A percentile compares a stretch with the other conserved stretches of the same genome.
These are phyloP conservation scores for Cardinalis cardinalis DNA, from an alignment of 2,113 vertebrate species.

Conservation along the genomic window DNA sequence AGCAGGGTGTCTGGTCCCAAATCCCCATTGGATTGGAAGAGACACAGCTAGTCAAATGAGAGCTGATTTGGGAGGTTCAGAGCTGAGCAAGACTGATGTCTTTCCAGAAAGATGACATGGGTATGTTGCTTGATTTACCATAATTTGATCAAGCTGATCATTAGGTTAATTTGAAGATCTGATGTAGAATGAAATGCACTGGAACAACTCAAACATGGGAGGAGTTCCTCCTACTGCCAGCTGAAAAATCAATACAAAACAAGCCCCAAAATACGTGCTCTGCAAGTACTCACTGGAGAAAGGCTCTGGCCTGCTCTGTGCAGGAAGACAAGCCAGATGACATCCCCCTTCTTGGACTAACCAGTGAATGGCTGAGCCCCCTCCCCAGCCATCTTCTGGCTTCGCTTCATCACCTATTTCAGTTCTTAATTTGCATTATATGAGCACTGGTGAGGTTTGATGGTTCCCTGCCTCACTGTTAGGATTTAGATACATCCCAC, in stretches of 20 bases:
- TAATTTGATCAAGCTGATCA: constrained; percentile 45
- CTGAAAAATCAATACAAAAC: neutral
- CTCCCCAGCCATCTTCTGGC: neutral
- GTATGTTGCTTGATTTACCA: constrained; percentile 27
- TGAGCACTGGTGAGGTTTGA: neutral
- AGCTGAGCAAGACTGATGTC: neutral
- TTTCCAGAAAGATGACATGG: constrained; percentile 35
- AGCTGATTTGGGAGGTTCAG: constrained; percentile 27
- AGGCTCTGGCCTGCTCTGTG: neutral
- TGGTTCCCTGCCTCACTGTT: neutral
- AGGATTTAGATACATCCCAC: neutral
- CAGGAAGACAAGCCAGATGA: constrained; percentile 34
- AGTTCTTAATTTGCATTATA: neutral
- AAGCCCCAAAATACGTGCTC: neutral
- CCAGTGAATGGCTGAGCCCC: neutral
- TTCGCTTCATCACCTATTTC: neutral
- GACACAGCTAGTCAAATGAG: neutral
- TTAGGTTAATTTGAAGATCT: constrained; percentile 40
- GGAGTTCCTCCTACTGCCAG: constrained; percentile 22
- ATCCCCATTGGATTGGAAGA: constrained; percentile 12
- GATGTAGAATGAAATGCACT: neutral
- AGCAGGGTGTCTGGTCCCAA: neutral
- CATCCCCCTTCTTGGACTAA: neutral
- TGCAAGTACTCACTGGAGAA: neutral
- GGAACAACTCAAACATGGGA: constrained; percentile 10